Evolutionary conservation across 1,140 invertebrate genomes (phyloP).

Genomic region (Drosophila dunni): DNA sequence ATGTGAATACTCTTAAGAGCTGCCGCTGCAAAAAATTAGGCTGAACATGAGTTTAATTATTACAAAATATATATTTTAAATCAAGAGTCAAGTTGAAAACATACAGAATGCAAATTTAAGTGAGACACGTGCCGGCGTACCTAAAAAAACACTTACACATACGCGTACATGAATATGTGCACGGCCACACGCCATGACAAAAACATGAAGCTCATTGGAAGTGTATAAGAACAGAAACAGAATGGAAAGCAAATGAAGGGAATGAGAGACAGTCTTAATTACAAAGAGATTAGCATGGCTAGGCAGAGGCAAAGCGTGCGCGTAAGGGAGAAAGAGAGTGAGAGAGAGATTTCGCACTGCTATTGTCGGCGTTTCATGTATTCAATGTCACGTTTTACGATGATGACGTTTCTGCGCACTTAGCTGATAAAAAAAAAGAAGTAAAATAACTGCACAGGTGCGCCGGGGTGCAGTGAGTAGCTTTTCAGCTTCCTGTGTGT

Average conservation of each 20-base stretch:
- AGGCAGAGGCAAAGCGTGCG: constrained; percentile 7
- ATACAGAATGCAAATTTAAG: no score
- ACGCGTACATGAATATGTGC: no score
- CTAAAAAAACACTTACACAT: no score
- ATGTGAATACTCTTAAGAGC: no score
- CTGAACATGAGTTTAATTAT: no score
- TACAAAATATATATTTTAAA: no score
- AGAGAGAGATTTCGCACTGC: not conserved
- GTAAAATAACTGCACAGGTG: constrained; percentile 46
- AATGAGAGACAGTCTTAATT: constrained; percentile 80
- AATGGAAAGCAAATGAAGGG: constrained; percentile 52
- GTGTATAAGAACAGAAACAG: constrained; percentile 15
- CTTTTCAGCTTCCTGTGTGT: not conserved
- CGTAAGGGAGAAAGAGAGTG: not conserved
- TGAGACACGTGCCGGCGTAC: no score
- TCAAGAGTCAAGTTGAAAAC: no score
- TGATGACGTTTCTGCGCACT: constrained; percentile 29
- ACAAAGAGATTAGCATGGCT: constrained; percentile 75
- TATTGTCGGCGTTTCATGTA: constrained; percentile 47
- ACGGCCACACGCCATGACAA: no score
- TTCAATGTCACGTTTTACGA: constrained; percentile 74
- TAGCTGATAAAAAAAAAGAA: constrained; percentile 39
- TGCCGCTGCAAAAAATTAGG: no score
- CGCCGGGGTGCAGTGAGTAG: not conserved
- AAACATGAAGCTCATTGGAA: no score